Conservation (phyloP, 1,140 invertebrate species). For the Metopolophium dirhodum region DNA sequence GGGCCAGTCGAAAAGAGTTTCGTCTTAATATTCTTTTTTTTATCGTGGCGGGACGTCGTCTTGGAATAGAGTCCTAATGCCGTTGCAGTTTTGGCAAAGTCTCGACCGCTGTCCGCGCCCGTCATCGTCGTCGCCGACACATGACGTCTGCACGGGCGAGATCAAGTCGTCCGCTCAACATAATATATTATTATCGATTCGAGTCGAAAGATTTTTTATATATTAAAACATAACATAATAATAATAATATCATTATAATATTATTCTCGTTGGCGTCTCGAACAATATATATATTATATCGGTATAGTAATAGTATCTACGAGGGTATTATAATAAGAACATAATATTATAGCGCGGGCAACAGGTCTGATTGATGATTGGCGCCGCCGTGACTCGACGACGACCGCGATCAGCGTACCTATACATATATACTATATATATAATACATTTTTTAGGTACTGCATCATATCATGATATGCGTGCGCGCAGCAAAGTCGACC, state of each 20-base stretch:
- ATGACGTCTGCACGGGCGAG: not conserved
- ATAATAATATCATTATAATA: not conserved
- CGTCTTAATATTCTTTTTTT: constrained; percentile 17
- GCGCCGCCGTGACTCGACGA: not conserved
- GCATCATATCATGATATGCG: not conserved
- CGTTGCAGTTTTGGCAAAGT: constrained; percentile 10
- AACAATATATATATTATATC: not conserved
- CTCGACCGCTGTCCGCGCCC: not conserved
- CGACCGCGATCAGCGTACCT: not conserved
- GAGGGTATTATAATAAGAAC: not conserved
- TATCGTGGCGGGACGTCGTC: constrained; percentile 26
- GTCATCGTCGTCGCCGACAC: not conserved
- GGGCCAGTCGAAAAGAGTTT: not conserved
- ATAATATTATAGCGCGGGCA: not conserved
- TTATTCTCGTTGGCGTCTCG: not conserved
- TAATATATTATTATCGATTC: constrained; percentile 1
- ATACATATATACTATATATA: not conserved
- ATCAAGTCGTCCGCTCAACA: not conserved
- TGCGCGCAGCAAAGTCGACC: not conserved
- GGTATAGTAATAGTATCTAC: not conserved
- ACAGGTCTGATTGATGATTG: not conserved
- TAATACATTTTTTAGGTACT: not conserved
- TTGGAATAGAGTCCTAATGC: not conserved
- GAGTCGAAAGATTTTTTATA: not conserved
- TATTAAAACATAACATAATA: not conserved